These are phyloP conservation scores for Drosophila tani DNA, from an alignment of 1,140 invertebrate genomes.

Conservation along the genomic window DNA sequence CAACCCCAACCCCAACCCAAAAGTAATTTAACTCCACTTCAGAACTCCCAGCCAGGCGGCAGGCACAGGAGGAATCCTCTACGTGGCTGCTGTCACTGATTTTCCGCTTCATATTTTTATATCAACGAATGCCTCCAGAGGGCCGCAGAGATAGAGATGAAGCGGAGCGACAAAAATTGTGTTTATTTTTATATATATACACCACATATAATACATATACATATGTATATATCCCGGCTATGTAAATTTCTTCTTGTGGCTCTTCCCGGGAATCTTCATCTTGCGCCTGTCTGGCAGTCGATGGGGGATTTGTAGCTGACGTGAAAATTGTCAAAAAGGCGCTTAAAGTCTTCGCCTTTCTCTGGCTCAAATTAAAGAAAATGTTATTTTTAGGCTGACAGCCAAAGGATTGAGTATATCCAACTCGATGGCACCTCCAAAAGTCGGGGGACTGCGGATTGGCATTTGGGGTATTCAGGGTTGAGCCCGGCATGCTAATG, in stretches of 20 bases:
- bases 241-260: slow-evolving; percentile 63
- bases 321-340: slow-evolving; percentile 81
- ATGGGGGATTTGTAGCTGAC: slow-evolving; percentile 74
- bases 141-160: slow-evolving; percentile 44
- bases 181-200: slow-evolving; percentile 72
- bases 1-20: slow-evolving; percentile 30
- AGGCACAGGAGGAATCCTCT: slow-evolving; percentile 55
- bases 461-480: slow-evolving; percentile 33
- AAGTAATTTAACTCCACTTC: slow-evolving; percentile 82
- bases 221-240: slow-evolving; percentile 16
- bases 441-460: slow-evolving; percentile 5
- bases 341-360: slow-evolving; percentile 69
- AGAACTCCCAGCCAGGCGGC: slow-evolving; percentile 50
- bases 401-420: slow-evolving; percentile 66
- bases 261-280: slow-evolving; percentile 50
- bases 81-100: slow-evolving; percentile 73
- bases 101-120: slow-evolving; percentile 80
- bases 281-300: slow-evolving; percentile 42
- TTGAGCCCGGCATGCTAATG: slow-evolving; percentile 46
- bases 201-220: slow-evolving; percentile 41
- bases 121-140: slow-evolving; percentile 62
- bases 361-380: slow-evolving; percentile 67
- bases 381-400: slow-evolving; percentile 80
- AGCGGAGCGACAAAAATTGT: slow-evolving; percentile 65
- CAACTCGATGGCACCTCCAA: slow-evolving; percentile 37